Evolutionary conservation across 2,113 vertebrate species (phyloP).

Genomic region (Megaleporinus macrocephalus): DNA sequence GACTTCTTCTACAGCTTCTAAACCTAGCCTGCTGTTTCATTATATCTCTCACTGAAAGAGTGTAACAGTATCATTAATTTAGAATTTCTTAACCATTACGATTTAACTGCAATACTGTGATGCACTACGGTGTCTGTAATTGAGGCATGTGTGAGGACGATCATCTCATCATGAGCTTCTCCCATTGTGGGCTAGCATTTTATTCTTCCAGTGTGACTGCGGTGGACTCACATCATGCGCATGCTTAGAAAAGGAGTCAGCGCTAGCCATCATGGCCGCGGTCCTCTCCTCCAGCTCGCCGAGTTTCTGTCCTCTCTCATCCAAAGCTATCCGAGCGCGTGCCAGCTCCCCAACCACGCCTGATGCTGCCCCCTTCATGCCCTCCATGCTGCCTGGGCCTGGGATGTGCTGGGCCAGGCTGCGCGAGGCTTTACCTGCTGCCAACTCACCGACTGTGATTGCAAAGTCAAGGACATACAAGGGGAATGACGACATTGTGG

Average conservation of each 20-base stretch:
- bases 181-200: too few species aligned
- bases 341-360: conserved; percentile 95
- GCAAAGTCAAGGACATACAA: conserved; percentile 9
- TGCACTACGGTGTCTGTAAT: too few species aligned
- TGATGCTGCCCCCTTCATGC: conserved; percentile 95
- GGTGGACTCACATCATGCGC: conserved; percentile 86
- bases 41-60: too few species aligned
- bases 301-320: conserved; percentile 96
- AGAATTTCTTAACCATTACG: too few species aligned
- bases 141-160: too few species aligned
- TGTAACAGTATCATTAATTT: too few species aligned
- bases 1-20: too few species aligned
- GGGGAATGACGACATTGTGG: conserved; percentile 10
- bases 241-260: conserved; percentile 96
- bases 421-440: conserved; percentile 91
- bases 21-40: too few species aligned
- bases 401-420: conserved; percentile 98
- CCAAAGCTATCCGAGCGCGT: conserved; percentile 91
- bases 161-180: too few species aligned
- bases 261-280: conserved; percentile 95
- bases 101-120: too few species aligned
- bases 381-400: conserved; percentile 94
- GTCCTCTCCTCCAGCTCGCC: conserved; percentile 96
- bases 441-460: conserved; percentile 87
- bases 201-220: not conserved